These are phyloP conservation scores for Chloroceryle amazona DNA, from an alignment of 2,797 vertebrate genomes.

Conservation along the genomic window DNA sequence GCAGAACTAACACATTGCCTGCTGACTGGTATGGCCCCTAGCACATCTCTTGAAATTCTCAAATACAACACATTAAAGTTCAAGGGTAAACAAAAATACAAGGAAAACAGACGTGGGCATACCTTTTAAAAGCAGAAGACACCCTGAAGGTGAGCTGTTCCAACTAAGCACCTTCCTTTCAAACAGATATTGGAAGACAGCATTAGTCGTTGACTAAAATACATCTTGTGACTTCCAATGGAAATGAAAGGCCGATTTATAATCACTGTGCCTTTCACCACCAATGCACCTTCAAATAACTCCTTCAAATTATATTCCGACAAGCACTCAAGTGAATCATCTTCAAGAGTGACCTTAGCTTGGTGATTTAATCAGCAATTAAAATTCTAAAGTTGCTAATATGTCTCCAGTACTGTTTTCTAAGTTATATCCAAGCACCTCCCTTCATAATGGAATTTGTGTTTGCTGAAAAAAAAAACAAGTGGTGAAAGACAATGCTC, in stretches of 20 bases:
- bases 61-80: background rate
- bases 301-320: background rate
- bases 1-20: background rate
- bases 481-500: background rate
- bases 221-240: background rate
- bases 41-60: background rate
- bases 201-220: background rate
- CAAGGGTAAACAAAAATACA: background rate
- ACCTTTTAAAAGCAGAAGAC: background rate
- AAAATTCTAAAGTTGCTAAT: background rate
- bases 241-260: background rate
- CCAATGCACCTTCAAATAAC: background rate
- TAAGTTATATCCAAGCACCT: background rate
- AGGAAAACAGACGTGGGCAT: background rate
- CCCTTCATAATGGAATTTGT: background rate
- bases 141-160: background rate
- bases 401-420: background rate
- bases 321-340: background rate
- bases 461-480: background rate
- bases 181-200: background rate
- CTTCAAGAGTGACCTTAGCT: background rate
- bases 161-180: background rate
- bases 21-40: background rate
- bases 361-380: background rate
- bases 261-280: background rate